phyloP scores from a whole-genome alignment of 1,140 invertebrate species.

The Sitobion miscanthi region DNA sequence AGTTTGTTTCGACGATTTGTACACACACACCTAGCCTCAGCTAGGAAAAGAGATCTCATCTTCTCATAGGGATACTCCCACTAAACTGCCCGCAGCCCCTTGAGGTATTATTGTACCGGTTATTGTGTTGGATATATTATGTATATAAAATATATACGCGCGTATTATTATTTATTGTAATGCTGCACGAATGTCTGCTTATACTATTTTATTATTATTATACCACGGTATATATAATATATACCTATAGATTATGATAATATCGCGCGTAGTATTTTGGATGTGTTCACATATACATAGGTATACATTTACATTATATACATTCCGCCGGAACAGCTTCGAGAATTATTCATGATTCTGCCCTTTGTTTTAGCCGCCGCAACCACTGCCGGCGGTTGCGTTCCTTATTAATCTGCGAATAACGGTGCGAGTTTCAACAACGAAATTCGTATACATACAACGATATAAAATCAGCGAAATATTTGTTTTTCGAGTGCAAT shows the following conservation, averaged over 20 bases:
- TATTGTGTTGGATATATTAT: not conserved
- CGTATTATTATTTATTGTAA: too few species aligned
- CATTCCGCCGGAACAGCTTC: not conserved
- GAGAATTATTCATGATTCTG: conserved; percentile 42
- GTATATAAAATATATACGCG: not conserved
- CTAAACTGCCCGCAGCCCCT: not conserved
- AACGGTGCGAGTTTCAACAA: conserved; percentile 25
- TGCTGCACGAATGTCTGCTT: not conserved
- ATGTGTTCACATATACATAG: not conserved
- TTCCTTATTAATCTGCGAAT: conserved; percentile 28
- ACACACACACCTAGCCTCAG: not conserved
- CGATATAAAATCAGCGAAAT: conserved; percentile 28
- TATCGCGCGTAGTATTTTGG: not conserved
- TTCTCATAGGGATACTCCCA: not conserved
- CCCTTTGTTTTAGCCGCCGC: conserved; percentile 21
- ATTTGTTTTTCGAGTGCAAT: not conserved
- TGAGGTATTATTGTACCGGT: not conserved
- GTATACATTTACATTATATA: not conserved
- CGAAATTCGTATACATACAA: not conserved
- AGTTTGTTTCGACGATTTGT: not conserved
- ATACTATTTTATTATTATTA: not conserved
- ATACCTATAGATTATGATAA: conserved; percentile 1
- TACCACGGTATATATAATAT: not conserved
- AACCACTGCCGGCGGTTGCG: not conserved
- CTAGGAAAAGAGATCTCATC: not conserved